These are phyloP conservation scores for Troides helena DNA, from an alignment of 2,888 invertebrate genomes.

Conservation along the genomic window DNA sequence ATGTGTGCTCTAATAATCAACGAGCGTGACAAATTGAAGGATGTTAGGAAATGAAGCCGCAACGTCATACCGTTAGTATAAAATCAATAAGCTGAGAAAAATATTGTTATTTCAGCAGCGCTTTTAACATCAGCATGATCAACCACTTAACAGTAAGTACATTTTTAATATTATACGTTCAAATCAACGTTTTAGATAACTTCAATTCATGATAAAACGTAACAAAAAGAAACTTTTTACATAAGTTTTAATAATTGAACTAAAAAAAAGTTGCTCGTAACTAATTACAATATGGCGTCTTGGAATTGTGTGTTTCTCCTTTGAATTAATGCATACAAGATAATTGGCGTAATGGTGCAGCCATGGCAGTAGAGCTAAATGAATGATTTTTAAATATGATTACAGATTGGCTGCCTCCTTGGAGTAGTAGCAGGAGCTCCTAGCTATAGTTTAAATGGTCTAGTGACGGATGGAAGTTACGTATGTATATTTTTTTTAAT, in stretches of 20 bases:
- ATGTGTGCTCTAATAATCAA: constrained; percentile 59
- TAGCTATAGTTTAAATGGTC: constrained; percentile 30
- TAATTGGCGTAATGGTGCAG: no score
- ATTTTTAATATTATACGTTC: not conserved
- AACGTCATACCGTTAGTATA: constrained; percentile 51
- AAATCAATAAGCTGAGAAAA: constrained; percentile 43
- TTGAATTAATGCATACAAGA: not conserved
- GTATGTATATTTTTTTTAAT: constrained; percentile 46
- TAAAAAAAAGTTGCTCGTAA: no score
- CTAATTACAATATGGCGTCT: not conserved
- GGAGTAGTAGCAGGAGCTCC: constrained; percentile 59
- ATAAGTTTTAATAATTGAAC: no score
- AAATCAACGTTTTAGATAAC: no score
- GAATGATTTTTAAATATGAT: not conserved
- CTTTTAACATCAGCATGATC: constrained; percentile 51
- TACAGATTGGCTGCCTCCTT: constrained; percentile 59
- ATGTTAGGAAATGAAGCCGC: constrained; percentile 59
- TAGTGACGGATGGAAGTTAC: constrained; percentile 47
- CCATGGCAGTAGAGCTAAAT: no score
- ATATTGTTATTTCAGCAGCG: constrained; percentile 28
- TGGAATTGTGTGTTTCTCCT: not conserved
- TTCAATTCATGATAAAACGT: no score
- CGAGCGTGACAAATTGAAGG: constrained; percentile 66
- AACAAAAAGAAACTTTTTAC: no score
- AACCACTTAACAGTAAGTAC: constrained; percentile 60